Conservation (phyloP, 2,888 invertebrate species). For the Pterostichus madidus region DNA sequence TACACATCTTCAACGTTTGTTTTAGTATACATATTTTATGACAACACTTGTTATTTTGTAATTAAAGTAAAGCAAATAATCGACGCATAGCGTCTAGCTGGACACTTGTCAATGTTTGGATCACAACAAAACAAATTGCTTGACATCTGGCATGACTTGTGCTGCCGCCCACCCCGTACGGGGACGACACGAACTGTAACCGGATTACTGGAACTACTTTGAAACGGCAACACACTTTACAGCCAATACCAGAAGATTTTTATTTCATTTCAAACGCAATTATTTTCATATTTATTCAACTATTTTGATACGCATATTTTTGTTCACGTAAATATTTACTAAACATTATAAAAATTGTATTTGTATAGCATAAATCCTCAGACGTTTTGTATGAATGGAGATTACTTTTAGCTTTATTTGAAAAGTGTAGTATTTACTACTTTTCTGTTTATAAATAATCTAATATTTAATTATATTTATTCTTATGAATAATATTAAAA, state of each 20-base stretch:
- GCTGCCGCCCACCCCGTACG: constrained; percentile 41
- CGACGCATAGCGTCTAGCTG: constrained; percentile 58
- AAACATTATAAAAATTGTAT: no score
- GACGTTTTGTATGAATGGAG: no score
- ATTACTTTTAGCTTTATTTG: no score
- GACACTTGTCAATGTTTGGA: constrained; percentile 64
- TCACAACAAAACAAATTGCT: constrained; percentile 65
- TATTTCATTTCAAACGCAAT: not conserved
- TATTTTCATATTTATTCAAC: no score
- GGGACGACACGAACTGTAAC: constrained; percentile 3
- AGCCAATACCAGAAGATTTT: not conserved
- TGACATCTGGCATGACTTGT: constrained; percentile 48
- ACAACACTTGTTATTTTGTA: constrained; percentile 36
- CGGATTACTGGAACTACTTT: constrained; percentile 3
- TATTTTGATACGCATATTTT: no score
- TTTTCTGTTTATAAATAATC: no score
- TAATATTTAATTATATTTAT: no score
- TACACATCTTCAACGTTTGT: constrained; percentile 62
- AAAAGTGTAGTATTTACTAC: no score
- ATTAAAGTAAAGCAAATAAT: constrained; percentile 29
- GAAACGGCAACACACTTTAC: constrained; percentile 4
- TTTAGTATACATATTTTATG: constrained; percentile 47
- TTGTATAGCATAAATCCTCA: no score
- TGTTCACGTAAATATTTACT: no score
- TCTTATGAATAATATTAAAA: not conserved